Evolutionary conservation across 2,113 vertebrate species (phyloP).

Genomic region (Syngnathus scovelli): DNA sequence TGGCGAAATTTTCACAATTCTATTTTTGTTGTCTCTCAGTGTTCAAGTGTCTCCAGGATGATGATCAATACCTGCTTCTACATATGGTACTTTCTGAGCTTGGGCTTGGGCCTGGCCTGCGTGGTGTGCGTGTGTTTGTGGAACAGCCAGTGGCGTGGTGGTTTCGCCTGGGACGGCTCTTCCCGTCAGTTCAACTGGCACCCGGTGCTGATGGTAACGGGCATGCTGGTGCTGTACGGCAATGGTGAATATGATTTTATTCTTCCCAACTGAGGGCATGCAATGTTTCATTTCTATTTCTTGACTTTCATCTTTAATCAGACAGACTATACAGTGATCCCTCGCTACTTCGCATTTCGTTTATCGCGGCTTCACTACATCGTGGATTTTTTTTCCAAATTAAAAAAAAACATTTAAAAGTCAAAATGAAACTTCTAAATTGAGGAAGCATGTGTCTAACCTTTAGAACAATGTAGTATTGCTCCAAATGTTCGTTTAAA

Average conservation of each 20-base stretch:
- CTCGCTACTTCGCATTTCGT: neutral
- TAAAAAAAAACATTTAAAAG: too few species aligned
- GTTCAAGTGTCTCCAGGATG: slow-evolving; percentile 49
- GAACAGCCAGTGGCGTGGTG: slow-evolving; percentile 74
- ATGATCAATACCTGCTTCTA: slow-evolving; percentile 66
- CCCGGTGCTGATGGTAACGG: slow-evolving; percentile 84
- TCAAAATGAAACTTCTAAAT: too few species aligned
- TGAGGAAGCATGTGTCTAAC: too few species aligned
- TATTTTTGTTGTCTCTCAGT: slow-evolving; percentile 8
- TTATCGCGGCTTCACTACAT: too few species aligned
- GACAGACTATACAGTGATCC: neutral
- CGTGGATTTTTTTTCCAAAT: too few species aligned
- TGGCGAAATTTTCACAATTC: neutral
- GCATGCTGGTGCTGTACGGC: slow-evolving; percentile 83
- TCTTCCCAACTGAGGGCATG: neutral
- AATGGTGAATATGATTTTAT: slow-evolving; percentile 69
- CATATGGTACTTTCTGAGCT: slow-evolving; percentile 63
- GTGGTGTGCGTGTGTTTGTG: slow-evolving; percentile 74
- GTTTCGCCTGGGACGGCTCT: slow-evolving; percentile 81
- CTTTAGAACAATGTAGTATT: too few species aligned
- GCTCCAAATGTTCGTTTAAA: too few species aligned
- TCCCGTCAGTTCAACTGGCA: slow-evolving; percentile 85
- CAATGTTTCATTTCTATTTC: slow-evolving; percentile 23
- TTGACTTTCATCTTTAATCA: slow-evolving; percentile 5
- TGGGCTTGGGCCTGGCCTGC: slow-evolving; percentile 72